A percentile compares a stretch with the other conserved stretches of the same genome.
These are phyloP conservation scores for Drosophila mulleri DNA, from an alignment of 2,888 invertebrate genomes.

Conservation along the genomic window DNA sequence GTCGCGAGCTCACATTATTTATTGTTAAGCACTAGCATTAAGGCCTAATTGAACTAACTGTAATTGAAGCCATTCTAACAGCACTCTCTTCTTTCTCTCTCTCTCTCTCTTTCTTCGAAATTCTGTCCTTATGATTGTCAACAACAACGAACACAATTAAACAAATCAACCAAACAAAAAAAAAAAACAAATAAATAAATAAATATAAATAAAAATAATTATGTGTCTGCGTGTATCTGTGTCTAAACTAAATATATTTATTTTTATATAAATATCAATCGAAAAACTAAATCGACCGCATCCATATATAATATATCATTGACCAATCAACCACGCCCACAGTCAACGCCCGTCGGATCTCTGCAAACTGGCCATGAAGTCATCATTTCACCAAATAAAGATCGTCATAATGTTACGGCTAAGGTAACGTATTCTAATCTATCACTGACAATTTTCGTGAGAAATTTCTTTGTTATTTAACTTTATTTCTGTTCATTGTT, in stretches of 20 bases:
- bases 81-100: constrained; percentile 62
- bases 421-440: constrained; percentile 87
- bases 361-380: constrained; percentile 96
- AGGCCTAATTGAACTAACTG: constrained; percentile 52
- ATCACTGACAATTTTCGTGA: constrained; percentile 31
- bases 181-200: constrained; percentile 5
- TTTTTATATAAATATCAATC: constrained; percentile 30
- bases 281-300: constrained; percentile 47
- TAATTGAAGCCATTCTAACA: constrained; percentile 65
- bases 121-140: constrained; percentile 35
- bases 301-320: constrained; percentile 51
- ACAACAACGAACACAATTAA: constrained; percentile 34
- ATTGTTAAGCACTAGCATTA: constrained; percentile 37
- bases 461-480: constrained; percentile 21
- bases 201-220: constrained; percentile 26
- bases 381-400: constrained; percentile 95
- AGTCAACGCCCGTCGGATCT: constrained; percentile 97
- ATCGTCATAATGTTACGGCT: constrained; percentile 92
- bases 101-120: constrained; percentile 52
- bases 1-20: constrained; percentile 32
- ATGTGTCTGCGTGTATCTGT: constrained; percentile 62
- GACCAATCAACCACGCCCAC: constrained; percentile 73
- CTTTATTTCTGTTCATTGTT: constrained; percentile 5
- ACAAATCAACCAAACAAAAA: constrained; percentile 20
- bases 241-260: constrained; percentile 45